Evolutionary conservation across 2,113 vertebrate species (phyloP).

Genomic region (Neogale vison): DNA sequence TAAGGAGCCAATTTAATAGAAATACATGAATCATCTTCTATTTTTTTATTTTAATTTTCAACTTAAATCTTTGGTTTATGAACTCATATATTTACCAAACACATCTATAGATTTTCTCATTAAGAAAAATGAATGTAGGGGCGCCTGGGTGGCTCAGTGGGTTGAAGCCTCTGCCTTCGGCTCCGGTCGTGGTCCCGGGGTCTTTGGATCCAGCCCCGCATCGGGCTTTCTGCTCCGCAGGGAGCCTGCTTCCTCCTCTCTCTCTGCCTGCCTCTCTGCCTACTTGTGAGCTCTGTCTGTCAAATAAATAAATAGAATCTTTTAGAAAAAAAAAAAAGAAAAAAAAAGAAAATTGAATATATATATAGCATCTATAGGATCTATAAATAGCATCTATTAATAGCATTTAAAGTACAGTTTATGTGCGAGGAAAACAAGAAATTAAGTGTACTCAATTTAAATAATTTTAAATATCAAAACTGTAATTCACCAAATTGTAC

Average conservation of each 20-base stretch:
- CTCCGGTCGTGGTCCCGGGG: no score
- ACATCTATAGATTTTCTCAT: not conserved
- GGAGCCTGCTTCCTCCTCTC: no score
- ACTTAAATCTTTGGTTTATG: not conserved
- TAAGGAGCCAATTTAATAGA: not conserved
- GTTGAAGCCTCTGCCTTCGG: no score
- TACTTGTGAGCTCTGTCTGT: no score
- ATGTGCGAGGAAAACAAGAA: not conserved
- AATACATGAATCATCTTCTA: not conserved
- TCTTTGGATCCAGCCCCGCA: no score
- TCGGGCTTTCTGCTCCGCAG: no score
- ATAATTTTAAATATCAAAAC: not conserved
- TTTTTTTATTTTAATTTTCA: not conserved
- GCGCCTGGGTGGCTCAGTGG: no score
- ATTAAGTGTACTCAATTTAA: not conserved
- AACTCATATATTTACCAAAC: not conserved
- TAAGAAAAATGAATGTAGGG: constrained; percentile 27
- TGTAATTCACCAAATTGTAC: not conserved
- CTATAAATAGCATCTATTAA: not conserved
- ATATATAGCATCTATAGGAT: not conserved
- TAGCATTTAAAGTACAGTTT: not conserved
- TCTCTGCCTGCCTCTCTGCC: no score
- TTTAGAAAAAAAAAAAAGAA: no score
- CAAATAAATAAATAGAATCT: no score
- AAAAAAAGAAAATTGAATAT: constrained; percentile 41